These are phyloP conservation scores for Hippoglossus hippoglossus DNA, from an alignment of 2,797 vertebrate species.

Conservation along the genomic window DNA sequence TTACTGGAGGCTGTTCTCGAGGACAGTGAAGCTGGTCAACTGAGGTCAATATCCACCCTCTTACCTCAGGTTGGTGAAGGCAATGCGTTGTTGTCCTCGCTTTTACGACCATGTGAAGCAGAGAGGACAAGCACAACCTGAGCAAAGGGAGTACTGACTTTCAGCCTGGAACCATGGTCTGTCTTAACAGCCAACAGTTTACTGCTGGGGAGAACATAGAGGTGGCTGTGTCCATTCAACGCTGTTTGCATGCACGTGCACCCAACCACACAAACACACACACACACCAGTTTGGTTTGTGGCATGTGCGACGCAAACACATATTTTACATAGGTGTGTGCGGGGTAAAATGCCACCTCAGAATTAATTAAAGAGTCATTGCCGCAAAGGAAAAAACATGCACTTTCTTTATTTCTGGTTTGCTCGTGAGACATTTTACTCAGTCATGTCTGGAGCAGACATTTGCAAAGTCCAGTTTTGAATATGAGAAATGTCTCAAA, in stretches of 20 bases:
- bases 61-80: conserved; percentile 15
- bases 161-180: conserved; percentile 54
- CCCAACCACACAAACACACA: conserved; percentile 31
- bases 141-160: conserved; percentile 69
- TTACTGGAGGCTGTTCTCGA: conserved; percentile 20
- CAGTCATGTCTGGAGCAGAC: conserved; percentile 52
- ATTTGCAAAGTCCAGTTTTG: conserved; percentile 15
- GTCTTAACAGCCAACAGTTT: conserved; percentile 66
- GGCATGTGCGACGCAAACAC: conserved; percentile 51
- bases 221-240: conserved; percentile 69
- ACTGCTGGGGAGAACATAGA: conserved; percentile 70
- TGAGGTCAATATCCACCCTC: conserved; percentile 29
- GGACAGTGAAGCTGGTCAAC: conserved; percentile 23
- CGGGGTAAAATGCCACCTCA: conserved; percentile 37
- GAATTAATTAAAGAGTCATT: conserved; percentile 53
- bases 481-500: not conserved
- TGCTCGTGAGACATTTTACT: conserved; percentile 38
- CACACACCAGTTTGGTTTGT: conserved; percentile 41
- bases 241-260: conserved; percentile 69
- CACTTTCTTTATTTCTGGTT: conserved; percentile 46
- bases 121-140: conserved; percentile 62
- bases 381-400: conserved; percentile 52
- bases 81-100: conserved; percentile 20
- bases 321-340: conserved; percentile 49
- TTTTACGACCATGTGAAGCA: conserved; percentile 41